A percentile compares a stretch with the other conserved stretches of the same genome.
Conservation (phyloP, 2,797 vertebrate species). For the Uromys caudimaculatus region DNA sequence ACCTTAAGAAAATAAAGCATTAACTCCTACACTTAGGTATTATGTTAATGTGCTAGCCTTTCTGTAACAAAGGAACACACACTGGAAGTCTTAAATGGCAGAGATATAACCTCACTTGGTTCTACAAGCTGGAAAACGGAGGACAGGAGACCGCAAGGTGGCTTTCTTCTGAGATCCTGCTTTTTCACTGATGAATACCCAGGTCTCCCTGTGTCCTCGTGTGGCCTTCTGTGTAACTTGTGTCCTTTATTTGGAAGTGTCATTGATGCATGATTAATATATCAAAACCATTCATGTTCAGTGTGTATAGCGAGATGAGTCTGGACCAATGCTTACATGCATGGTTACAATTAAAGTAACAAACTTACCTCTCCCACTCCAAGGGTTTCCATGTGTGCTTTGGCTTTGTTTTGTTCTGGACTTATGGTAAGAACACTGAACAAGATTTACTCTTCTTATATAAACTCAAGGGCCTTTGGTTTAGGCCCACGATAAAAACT, state of each 20-base stretch:
- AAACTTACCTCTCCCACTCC: background rate
- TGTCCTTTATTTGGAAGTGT: background rate
- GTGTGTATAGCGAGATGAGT: background rate
- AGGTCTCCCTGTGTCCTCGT: background rate
- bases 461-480: background rate
- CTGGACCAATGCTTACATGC: background rate
- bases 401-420: background rate
- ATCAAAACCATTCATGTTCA: background rate
- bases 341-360: background rate
- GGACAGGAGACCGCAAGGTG: no score
- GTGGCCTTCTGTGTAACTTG: background rate
- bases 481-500: background rate
- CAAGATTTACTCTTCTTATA: background rate
- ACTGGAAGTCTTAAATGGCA: background rate
- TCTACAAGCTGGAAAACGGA: background rate
- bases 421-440: background rate
- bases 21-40: background rate
- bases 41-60: background rate
- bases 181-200: background rate
- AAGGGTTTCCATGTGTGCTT: background rate
- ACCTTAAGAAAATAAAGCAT: background rate
- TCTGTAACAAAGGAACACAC: background rate
- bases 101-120: background rate
- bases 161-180: background rate
- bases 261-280: background rate